Percentiles rank a stretch among this genome's conserved stretches.
These are phyloP conservation scores for Phyto melanocephala DNA, from an alignment of 2,888 invertebrate species.

Conservation along the genomic window DNA sequence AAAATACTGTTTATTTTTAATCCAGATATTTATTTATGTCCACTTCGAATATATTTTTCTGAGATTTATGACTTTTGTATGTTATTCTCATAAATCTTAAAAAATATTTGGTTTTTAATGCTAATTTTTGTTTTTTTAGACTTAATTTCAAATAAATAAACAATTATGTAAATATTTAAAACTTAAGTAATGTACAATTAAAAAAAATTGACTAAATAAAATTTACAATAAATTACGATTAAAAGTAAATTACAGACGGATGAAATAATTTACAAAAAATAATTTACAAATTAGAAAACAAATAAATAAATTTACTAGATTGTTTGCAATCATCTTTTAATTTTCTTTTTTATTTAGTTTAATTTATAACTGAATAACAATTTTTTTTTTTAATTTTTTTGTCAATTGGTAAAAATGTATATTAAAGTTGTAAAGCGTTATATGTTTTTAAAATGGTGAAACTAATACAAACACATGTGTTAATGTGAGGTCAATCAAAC, in stretches of 20 bases:
- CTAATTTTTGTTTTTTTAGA: too few relatives aligned
- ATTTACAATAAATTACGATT: conserved; percentile 28
- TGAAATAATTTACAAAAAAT: conserved; percentile 17
- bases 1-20: too few relatives aligned
- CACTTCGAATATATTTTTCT: too few relatives aligned
- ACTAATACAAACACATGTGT: not conserved
- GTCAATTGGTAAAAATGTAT: not conserved
- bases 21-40: too few relatives aligned
- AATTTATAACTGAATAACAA: conserved; percentile 38
- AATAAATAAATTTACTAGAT: not conserved
- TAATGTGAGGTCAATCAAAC: too few relatives aligned
- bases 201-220: conserved; percentile 46
- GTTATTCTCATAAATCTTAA: too few relatives aligned
- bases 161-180: conserved; percentile 34
- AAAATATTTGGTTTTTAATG: too few relatives aligned
- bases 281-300: not conserved
- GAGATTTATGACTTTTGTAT: too few relatives aligned
- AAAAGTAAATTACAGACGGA: conserved; percentile 22
- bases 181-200: conserved; percentile 27
- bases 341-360: too few relatives aligned
- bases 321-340: conserved; percentile 2
- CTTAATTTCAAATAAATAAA: conserved; percentile 42
- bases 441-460: conserved; percentile 22
- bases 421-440: not conserved
- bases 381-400: not conserved